phyloP scores from a whole-genome alignment of 2,888 invertebrate species.

The Lasioglossum villosulum region DNA sequence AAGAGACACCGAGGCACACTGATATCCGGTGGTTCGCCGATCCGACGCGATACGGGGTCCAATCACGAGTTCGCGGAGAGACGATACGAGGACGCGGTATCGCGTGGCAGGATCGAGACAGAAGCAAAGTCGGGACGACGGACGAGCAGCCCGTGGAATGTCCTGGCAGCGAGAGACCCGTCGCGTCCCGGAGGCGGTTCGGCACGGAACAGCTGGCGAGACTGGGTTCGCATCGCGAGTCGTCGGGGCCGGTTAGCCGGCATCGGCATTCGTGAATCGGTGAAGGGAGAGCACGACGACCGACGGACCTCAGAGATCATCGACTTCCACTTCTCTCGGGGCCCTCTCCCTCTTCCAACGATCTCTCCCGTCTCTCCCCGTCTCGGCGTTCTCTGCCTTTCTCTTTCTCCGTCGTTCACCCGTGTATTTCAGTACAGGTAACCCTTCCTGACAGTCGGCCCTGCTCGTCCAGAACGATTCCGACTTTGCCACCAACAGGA shows the following conservation, averaged over 20 bases:
- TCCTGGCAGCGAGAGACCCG: slow-evolving; percentile 16
- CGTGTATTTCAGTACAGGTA: neutral
- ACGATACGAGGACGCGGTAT: neutral
- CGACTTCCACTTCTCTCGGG: slow-evolving; percentile 71
- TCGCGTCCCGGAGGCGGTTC: slow-evolving; percentile 47
- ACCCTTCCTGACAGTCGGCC: slow-evolving; percentile 22
- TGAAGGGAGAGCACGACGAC: slow-evolving; percentile 72
- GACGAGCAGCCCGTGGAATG: slow-evolving; percentile 7
- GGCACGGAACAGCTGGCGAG: slow-evolving; percentile 73
- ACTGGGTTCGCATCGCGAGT: slow-evolving; percentile 74
- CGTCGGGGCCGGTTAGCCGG: slow-evolving; percentile 31
- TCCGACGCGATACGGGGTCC: neutral
- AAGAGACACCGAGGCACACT: neutral
- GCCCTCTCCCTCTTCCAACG: slow-evolving; percentile 25
- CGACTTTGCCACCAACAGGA: neutral
- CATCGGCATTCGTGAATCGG: slow-evolving; percentile 65
- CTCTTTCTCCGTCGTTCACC: slow-evolving; percentile 34
- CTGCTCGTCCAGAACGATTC: slow-evolving; percentile 54
- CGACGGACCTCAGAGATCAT: slow-evolving; percentile 77
- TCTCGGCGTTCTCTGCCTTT: slow-evolving; percentile 27
- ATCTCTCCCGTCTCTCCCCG: neutral
- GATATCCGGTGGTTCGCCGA: neutral
- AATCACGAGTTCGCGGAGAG: neutral
- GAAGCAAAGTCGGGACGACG: neutral
- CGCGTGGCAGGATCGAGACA: neutral